Conservation (phyloP, 1,140 invertebrate species). For the Apolygus lucorum region DNA sequence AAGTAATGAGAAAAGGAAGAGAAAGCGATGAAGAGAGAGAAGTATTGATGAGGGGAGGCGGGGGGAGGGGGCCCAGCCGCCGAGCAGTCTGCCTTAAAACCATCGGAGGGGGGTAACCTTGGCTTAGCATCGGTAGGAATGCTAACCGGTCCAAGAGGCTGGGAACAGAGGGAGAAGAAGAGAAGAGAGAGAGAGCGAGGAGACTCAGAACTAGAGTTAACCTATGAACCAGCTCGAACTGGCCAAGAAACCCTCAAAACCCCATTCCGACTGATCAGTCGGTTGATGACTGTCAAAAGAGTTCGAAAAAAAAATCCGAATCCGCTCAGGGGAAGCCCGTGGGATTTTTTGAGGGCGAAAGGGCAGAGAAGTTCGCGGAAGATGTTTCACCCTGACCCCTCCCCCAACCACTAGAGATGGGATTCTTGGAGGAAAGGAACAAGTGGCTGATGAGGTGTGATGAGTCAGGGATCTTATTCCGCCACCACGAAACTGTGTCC, state of each 20-base stretch:
- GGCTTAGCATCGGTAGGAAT: conserved; percentile 16
- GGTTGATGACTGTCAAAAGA: too few relatives aligned
- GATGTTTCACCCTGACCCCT: too few relatives aligned
- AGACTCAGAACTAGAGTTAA: neutral
- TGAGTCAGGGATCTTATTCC: too few relatives aligned
- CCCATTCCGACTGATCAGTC: too few relatives aligned
- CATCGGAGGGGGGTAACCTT: conserved; percentile 13
- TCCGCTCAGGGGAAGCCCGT: too few relatives aligned
- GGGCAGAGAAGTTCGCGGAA: too few relatives aligned
- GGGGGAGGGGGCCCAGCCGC: neutral
- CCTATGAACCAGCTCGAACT: conserved; percentile 7
- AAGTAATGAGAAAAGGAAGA: conserved; percentile 10
- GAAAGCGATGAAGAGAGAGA: conserved; percentile 10
- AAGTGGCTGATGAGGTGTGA: too few relatives aligned
- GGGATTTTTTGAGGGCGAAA: too few relatives aligned
- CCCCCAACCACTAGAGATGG: too few relatives aligned
- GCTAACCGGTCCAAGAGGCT: conserved; percentile 16
- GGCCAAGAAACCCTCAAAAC: too few relatives aligned
- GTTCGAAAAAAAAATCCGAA: neutral
- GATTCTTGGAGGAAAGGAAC: too few relatives aligned
- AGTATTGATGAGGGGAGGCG: neutral
- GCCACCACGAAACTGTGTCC: too few relatives aligned
- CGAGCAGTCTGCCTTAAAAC: conserved; percentile 16
- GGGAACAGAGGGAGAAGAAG: neutral
- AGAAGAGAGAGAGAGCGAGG: conserved; percentile 3